Conservation (phyloP, 2,113 vertebrate genomes). For the Crocuta crocuta region DNA sequence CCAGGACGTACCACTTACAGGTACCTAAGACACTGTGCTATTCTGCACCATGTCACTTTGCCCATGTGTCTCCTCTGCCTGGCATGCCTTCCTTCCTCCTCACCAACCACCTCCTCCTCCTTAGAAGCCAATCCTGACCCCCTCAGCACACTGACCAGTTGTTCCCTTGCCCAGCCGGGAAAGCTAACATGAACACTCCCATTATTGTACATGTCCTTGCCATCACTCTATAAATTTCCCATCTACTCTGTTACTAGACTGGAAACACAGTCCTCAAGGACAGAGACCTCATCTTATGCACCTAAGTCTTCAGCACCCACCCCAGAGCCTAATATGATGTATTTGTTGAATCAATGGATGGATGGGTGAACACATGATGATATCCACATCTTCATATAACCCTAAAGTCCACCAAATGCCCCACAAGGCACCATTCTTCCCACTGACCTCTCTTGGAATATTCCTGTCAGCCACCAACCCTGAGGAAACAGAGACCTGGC, state of each 20-base stretch:
- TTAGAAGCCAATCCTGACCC: neutral
- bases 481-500: neutral
- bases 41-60: accelerated
- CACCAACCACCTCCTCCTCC: neutral
- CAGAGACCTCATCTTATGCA: neutral
- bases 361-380: neutral
- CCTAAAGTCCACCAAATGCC: neutral
- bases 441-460: neutral
- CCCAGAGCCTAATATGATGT: neutral
- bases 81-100: neutral
- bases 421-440: neutral
- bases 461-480: neutral
- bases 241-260: neutral
- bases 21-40: neutral
- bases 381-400: neutral
- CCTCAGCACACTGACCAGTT: neutral
- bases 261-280: neutral
- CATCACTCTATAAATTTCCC: neutral
- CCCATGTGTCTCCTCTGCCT: neutral
- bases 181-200: neutral
- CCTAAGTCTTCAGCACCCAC: neutral
- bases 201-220: neutral
- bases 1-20: too few species aligned
- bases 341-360: neutral
- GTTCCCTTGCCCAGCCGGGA: neutral